phyloP scores from a whole-genome alignment of 2,888 invertebrate genomes.

The Crepidodera aurea region DNA sequence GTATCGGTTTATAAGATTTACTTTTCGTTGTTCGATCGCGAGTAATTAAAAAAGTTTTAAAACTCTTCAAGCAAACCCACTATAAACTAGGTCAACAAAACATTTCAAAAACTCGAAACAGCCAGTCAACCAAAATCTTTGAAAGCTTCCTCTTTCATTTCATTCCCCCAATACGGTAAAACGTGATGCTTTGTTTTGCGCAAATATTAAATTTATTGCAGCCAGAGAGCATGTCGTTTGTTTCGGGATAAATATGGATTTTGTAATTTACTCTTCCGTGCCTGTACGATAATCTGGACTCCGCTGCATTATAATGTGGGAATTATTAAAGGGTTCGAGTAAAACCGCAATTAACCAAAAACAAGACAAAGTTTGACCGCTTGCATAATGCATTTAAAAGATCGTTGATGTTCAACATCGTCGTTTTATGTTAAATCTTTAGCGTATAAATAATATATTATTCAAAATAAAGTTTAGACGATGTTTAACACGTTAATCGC shows the following conservation, averaged over 20 bases:
- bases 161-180: background rate
- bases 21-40: too few species aligned
- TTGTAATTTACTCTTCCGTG: constrained; percentile 19
- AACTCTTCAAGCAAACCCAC: too few species aligned
- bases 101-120: background rate
- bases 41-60: too few species aligned
- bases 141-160: background rate
- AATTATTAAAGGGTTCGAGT: background rate
- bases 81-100: background rate
- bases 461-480: too few species aligned
- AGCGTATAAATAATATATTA: too few species aligned
- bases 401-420: too few species aligned
- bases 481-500: too few species aligned
- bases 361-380: too few species aligned
- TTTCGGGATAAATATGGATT: constrained; percentile 23
- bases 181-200: constrained; percentile 18
- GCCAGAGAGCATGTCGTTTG: constrained; percentile 10
- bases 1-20: too few species aligned
- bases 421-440: too few species aligned
- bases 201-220: constrained; percentile 29
- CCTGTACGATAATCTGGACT: background rate
- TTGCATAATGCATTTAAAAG: too few species aligned
- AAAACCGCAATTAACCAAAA: background rate
- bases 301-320: background rate
- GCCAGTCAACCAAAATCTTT: background rate